Percentiles rank a stretch among this genome's conserved stretches.
These are phyloP conservation scores for Arnoldichthys spilopterus DNA, from an alignment of 2,797 vertebrate genomes.

Conservation along the genomic window DNA sequence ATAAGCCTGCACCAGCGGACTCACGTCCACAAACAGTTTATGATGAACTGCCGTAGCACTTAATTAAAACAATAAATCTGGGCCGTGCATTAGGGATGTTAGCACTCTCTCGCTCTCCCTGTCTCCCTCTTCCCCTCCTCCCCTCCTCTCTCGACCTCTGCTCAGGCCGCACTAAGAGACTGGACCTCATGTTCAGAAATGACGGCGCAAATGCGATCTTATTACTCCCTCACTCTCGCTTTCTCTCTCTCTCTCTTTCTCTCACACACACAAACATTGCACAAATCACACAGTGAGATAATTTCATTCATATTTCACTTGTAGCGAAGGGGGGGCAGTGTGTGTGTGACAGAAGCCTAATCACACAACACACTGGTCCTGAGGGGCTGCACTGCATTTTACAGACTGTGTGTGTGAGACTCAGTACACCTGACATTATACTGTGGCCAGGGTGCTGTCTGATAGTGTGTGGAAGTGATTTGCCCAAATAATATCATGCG, in stretches of 20 bases:
- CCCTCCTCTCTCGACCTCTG: slow-evolving; percentile 62
- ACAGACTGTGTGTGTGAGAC: slow-evolving; percentile 25
- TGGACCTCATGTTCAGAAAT: slow-evolving; percentile 83
- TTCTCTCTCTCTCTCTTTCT: slow-evolving; percentile 35
- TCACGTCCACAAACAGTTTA: slow-evolving; percentile 90
- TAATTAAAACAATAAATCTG: slow-evolving; percentile 97
- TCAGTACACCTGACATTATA: slow-evolving; percentile 1
- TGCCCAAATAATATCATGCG: too few species aligned
- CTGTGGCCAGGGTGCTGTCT: slow-evolving; percentile 26
- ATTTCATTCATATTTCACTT: slow-evolving; percentile 92
- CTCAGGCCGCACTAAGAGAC: slow-evolving; percentile 60
- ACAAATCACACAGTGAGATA: slow-evolving; percentile 81
- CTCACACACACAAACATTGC: slow-evolving; percentile 39
- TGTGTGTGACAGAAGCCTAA: slow-evolving; percentile 55
- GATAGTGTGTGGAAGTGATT: background rate
- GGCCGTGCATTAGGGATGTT: slow-evolving; percentile 83
- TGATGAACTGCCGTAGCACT: slow-evolving; percentile 87
- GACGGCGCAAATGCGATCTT: slow-evolving; percentile 79
- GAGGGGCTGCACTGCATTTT: slow-evolving; percentile 38
- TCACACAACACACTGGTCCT: slow-evolving; percentile 51
- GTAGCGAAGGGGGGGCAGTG: slow-evolving; percentile 81
- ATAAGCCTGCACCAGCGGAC: slow-evolving; percentile 78
- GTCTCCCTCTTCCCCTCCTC: slow-evolving; percentile 62
- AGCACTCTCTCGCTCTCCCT: slow-evolving; percentile 58
- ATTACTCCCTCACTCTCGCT: slow-evolving; percentile 73